Conservation (phyloP, 2,113 vertebrate genomes). For the Ia io region DNA sequence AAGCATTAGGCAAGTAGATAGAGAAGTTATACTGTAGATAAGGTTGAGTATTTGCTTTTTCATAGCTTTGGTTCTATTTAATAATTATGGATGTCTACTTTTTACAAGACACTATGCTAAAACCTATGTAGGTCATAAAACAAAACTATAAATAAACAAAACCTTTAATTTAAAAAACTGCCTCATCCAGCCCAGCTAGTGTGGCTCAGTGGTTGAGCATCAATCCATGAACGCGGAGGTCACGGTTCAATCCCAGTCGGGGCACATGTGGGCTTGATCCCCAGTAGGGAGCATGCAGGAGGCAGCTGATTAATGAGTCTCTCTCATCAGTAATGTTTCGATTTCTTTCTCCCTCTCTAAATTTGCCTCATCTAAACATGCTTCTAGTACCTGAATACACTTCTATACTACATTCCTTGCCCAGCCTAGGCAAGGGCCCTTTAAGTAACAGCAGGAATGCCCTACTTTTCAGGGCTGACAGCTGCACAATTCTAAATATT, state of each 20-base stretch:
- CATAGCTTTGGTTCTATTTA: conserved; percentile 20
- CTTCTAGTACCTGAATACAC: background rate
- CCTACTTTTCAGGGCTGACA: background rate
- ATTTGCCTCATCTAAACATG: background rate
- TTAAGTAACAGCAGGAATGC: background rate
- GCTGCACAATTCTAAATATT: background rate
- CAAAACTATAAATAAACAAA: conserved; percentile 5
- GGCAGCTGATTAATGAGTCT: no score
- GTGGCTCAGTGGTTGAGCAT: no score
- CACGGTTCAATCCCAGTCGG: no score
- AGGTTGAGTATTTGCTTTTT: background rate
- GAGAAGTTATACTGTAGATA: background rate
- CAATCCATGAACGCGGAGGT: no score
- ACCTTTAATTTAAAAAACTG: conserved; percentile 8
- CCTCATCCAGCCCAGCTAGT: background rate
- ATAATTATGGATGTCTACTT: background rate
- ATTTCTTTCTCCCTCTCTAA: background rate
- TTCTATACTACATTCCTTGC: background rate
- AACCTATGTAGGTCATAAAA: background rate
- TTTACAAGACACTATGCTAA: background rate
- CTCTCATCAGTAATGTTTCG: no score
- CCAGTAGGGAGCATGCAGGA: no score
- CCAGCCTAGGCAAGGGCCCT: background rate
- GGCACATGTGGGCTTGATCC: no score
- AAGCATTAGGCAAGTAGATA: background rate